Base-by-base conservation (phyloP, 1,140 invertebrate genomes). In the Theocolax elegans region DNA sequence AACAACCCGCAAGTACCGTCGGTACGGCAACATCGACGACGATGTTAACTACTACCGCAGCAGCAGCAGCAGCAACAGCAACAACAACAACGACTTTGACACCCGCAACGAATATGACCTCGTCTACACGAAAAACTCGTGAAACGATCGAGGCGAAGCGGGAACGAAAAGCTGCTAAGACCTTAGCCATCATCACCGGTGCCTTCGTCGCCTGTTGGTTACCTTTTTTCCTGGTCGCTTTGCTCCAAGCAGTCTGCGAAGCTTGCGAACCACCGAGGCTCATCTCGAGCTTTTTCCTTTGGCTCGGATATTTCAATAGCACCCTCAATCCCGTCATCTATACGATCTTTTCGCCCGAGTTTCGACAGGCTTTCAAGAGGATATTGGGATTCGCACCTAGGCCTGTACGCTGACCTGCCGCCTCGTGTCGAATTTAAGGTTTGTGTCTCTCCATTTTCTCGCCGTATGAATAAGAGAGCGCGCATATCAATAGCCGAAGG, bases 281-380 rank as follows among this genome's bases (percentile, higher is more conserved):
- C 88, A 72, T 89, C 21, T 76, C 79, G 29, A 82, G 78, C 56
- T 68, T 93, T 49, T 93, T 93, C 75, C 85, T 93, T 48, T 95
- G 93, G 93, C 87, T 95, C 70, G 91, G 91, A 27, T 92, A 91
- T 82, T 95, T 97, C 81, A 98, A 98, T 83, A 97, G 95, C 31
- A 96, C 95, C 29, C 88, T 98, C 2, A 98, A 98, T 85, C 96
- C 96, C 15, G 92, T 98, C 63, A 97, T 98, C 77, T 98, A 98
- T 82, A 97, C 95, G 1, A 94, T 97, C 74, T 97, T 97, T 82
- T 97, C 94, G 79, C 94, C 95, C 4, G 96, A 98, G 82, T 98
- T 98, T 81, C 88, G 96, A 53, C 91, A 94, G 76, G 96, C 96
- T 17, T 98, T 98, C 85, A 94, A 94, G 76, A 90, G 93, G 72